A percentile compares a stretch with the other conserved stretches of the same genome.
Evolutionary conservation across 2,888 invertebrate genomes (phyloP).

Genomic region (Calliopum simillimum): DNA sequence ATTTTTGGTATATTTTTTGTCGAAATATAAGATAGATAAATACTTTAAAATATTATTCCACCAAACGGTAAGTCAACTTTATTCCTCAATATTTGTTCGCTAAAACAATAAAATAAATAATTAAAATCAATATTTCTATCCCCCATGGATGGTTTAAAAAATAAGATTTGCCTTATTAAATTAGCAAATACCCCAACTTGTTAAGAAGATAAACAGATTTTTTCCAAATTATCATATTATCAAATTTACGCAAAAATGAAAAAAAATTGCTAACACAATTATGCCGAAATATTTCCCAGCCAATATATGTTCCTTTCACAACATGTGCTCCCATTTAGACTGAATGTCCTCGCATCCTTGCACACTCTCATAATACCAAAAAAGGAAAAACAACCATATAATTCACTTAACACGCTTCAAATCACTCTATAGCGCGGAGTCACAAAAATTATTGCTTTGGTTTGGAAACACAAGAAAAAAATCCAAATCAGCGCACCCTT

Average conservation of each 20-base stretch:
- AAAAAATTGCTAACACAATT: not conserved
- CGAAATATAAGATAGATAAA: too few relatives aligned
- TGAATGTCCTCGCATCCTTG: conserved; percentile 9
- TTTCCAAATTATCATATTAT: conserved; percentile 28
- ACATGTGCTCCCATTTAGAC: too few relatives aligned
- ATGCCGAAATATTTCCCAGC: not conserved
- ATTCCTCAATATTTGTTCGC: too few relatives aligned
- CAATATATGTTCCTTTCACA: not conserved
- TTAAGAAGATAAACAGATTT: conserved; percentile 12
- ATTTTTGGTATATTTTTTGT: too few relatives aligned
- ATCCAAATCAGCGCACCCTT: conserved; percentile 27
- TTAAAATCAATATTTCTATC: too few relatives aligned
- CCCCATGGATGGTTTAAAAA: too few relatives aligned
- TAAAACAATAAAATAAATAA: too few relatives aligned
- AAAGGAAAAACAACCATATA: conserved; percentile 41
- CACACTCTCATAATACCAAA: too few relatives aligned
- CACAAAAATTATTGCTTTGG: conserved; percentile 48
- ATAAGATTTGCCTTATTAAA: conserved; percentile 6
- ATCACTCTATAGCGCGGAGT: conserved; percentile 51
- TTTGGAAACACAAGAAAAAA: conserved; percentile 35
- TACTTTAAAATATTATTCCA: too few relatives aligned
- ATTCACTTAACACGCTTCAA: conserved; percentile 54
- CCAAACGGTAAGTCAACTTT: too few relatives aligned
- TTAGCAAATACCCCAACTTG: conserved; percentile 15
- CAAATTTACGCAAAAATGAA: not conserved